phyloP scores from a whole-genome alignment of 2,113 vertebrate species.

The Microcebus tavaratra region DNA sequence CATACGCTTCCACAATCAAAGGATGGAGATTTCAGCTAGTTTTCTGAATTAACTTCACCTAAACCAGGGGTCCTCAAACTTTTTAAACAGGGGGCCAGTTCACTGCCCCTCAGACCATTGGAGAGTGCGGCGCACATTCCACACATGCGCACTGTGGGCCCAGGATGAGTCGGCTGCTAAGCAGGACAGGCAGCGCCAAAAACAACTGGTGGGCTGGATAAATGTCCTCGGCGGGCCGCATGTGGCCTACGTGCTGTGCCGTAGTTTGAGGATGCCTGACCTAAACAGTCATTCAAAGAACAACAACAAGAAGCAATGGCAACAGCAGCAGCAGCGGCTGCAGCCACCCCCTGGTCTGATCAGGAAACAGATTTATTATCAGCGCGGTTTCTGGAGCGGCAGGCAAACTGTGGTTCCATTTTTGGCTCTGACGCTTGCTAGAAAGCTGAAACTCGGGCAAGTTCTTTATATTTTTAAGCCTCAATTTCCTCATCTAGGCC shows the following conservation, averaged over 20 bases:
- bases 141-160: too few relatives aligned
- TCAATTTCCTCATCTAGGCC: background rate
- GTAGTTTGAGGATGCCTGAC: too few relatives aligned
- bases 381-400: background rate
- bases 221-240: too few relatives aligned
- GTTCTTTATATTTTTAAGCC: background rate
- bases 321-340: background rate
- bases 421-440: background rate
- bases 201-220: too few relatives aligned
- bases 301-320: fast-evolving
- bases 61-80: too few relatives aligned
- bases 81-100: too few relatives aligned
- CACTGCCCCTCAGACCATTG: too few relatives aligned
- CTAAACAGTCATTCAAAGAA: background rate
- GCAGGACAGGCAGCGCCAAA: too few relatives aligned
- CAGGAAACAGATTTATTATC: background rate
- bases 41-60: background rate
- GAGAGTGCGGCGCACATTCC: too few relatives aligned
- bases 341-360: background rate
- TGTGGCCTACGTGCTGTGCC: too few relatives aligned
- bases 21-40: background rate
- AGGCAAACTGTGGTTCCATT: background rate
- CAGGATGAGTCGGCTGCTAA: too few relatives aligned
- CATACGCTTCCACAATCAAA: background rate
- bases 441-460: background rate